Base-by-base conservation (phyloP, 2,797 vertebrate genomes). In the Enteromius fasciolatus region DNA sequence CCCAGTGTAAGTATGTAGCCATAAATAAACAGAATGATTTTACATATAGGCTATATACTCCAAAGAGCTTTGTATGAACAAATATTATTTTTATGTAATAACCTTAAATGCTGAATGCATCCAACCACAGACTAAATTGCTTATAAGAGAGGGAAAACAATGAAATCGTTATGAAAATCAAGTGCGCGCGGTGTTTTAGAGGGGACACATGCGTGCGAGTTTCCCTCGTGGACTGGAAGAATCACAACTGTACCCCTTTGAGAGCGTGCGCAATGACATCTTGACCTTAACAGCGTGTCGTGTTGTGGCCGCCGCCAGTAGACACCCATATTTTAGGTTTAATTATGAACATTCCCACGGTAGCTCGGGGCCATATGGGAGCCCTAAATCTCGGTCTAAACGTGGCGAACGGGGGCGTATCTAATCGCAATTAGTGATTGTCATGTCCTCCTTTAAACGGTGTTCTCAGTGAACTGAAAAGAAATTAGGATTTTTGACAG, bases 331-430 rank as follows among this genome's bases (percentile, higher is more conserved):
- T 94, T 93, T 90, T 86, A 89, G 85, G 90, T 92, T 94, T 94
- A 94, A 95, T 94, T 93, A 92, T 92, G 90, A 91, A 89, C 89
- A 94, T 95, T 95, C 94, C 94, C 94, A 95, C 95, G 94, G 90
- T 94, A 86, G 90, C 90, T 89, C 48, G 84, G 86, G 91, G 90
- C 91, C 92, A 94, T 92, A 93, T 94, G 93, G 93, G 92, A 89
- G 83, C 91, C 85, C 90, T 91, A 92, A 93, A 92, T 94, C 92
- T 93, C 88, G 91, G 92, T 92, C 93, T 95, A 92, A 93, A 90
- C 92, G 90, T 92, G 91, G 90, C 90, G 89, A 90, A 90, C 90
- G 90, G 92, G 90, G 92, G 93, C 92, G 92, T 91, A 91, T 89
- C 93, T 93, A 93, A 93, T 93, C 93, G 92, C 93, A 94, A 93